Evolutionary conservation across 2,888 invertebrate species (phyloP), one percentile per base, ranked within the genome.

Genomic region (Tridacna gigas): DNA sequence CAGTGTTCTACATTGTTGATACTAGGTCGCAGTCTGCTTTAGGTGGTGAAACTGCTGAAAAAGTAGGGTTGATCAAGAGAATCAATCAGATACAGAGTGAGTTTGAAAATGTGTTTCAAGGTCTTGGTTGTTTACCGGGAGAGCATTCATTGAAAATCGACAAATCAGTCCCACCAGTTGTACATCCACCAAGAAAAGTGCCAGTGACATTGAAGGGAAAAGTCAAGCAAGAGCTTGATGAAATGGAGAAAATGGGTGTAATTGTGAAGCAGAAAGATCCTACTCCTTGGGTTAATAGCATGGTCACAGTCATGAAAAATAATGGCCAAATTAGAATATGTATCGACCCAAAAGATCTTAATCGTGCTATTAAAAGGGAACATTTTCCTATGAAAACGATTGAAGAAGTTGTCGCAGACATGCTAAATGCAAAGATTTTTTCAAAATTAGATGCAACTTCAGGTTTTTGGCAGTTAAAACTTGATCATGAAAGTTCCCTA

Each of bases 171-270:
- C n/a, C 51, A 61, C 89, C 86, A 51, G 84, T 85, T 5, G 83
- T 89, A 37, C 85, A 86, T 26, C 80, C 86, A 51, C 79, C 83
- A 12, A 75, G 87, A 61, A 87, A 83, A 71, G 77, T 88, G 22
- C 89, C 86, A 51, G 25, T 85, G 60, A 78, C 82, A 0, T 37
- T 90, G 15, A 77, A 75, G 56, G 78, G 83, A 0, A 85, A 80
- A 67, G 61, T 89, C 2, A 82, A 84, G 26, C 71, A 74, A 37
- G 82, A 89, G 76, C 74, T 90, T 4, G 63, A 80, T 13, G 60
- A 74, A 63, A 80, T 88, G 82, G 88, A 82, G 71, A 20, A 60
- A 51, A 26, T 66, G 1, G 78, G 79, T 12, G 79, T 88, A 7
- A 90, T 89, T 65, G 77, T 56, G 12, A 78, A 74, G 79, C 79